These are phyloP conservation scores for Arnoldichthys spilopterus DNA, from an alignment of 2,797 vertebrate genomes.

Conservation along the genomic window DNA sequence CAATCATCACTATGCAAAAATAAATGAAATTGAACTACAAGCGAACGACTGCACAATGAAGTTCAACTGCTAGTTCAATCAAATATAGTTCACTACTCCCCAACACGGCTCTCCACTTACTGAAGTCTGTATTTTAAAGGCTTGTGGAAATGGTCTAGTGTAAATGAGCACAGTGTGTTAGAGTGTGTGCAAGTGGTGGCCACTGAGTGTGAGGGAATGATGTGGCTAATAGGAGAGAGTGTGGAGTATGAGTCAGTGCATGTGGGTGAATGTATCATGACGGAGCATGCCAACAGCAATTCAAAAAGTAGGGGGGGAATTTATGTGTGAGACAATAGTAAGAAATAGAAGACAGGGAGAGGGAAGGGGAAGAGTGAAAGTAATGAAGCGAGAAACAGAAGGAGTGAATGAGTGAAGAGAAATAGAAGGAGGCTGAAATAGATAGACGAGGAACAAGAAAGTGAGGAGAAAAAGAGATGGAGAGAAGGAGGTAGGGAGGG, in stretches of 20 bases:
- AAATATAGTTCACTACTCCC: too few relatives aligned
- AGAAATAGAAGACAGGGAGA: background rate
- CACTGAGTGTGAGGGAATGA: background rate
- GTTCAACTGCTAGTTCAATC: too few relatives aligned
- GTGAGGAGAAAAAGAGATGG: background rate
- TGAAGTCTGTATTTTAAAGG: background rate
- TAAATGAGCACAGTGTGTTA: background rate
- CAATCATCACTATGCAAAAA: too few relatives aligned
- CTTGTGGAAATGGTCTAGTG: background rate
- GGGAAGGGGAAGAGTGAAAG: background rate
- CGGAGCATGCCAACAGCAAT: background rate
- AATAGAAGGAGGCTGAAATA: background rate
- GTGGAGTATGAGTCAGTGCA: background rate
- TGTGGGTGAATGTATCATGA: background rate
- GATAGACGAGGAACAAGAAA: background rate
- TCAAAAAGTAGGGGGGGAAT: background rate
- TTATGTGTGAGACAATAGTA: background rate
- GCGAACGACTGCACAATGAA: too few relatives aligned
- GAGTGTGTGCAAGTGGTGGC: too few relatives aligned
- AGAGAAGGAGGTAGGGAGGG: background rate
- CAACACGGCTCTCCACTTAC: too few relatives aligned
- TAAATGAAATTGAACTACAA: too few relatives aligned
- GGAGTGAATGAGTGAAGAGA: background rate
- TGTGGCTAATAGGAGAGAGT: background rate
- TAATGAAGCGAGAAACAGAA: too few relatives aligned